Conservation (phyloP, 2,888 invertebrate species). For the Panzeria rudis region DNA sequence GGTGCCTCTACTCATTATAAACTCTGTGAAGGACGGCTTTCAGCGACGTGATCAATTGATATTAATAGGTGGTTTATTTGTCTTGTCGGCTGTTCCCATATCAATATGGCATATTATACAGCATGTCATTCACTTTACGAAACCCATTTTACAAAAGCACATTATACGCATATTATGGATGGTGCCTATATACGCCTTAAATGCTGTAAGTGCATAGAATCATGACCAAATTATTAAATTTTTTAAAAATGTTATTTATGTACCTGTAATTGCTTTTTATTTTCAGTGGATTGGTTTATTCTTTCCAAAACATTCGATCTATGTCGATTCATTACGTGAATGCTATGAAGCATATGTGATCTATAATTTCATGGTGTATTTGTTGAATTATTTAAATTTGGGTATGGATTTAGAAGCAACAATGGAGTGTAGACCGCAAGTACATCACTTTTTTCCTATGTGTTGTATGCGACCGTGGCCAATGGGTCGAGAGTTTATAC, state of each 20-base stretch:
- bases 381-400: constrained; percentile 94
- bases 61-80: constrained; percentile 95
- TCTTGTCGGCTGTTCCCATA: constrained; percentile 94
- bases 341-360: constrained; percentile 99
- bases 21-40: constrained; percentile 91
- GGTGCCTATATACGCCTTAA: constrained; percentile 98
- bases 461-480: constrained; percentile 96
- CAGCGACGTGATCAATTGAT: constrained; percentile 91
- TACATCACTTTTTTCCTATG: constrained; percentile 93
- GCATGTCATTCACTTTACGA: constrained; percentile 96
- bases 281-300: constrained; percentile 87
- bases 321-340: constrained; percentile 95
- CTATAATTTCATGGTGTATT: constrained; percentile 98
- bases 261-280: neutral
- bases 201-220: constrained; percentile 89
- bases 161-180: constrained; percentile 98
- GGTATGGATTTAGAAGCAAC: constrained; percentile 93
- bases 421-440: constrained; percentile 92
- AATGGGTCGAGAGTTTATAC: constrained; percentile 96
- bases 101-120: constrained; percentile 97
- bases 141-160: constrained; percentile 95
- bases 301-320: constrained; percentile 94
- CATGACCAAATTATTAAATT: neutral
- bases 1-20: constrained; percentile 92
- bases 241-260: neutral